phyloP scores from a whole-genome alignment of 2,113 vertebrate species.

The Leptobrachium ailaonicum region DNA sequence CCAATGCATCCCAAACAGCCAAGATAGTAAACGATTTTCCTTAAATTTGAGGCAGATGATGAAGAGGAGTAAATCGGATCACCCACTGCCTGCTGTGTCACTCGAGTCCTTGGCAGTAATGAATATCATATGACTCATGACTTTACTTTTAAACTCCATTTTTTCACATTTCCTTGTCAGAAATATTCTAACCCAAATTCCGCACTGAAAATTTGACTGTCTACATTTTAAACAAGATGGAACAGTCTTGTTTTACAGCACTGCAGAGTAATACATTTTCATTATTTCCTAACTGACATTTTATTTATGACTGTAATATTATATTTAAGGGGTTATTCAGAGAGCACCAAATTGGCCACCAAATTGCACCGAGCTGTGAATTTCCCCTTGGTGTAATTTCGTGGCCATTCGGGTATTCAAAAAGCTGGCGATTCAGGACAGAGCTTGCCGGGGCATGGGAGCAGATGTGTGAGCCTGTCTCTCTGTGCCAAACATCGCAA shows the following conservation, averaged over 20 bases:
- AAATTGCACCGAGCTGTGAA: no score
- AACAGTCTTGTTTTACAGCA: conserved; percentile 9
- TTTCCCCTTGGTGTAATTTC: no score
- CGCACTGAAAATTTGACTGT: conserved; percentile 33
- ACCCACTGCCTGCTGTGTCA: conserved; percentile 6
- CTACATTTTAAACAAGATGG: conserved; percentile 41
- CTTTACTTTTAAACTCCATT: conserved; percentile 11
- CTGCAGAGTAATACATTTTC: conserved; percentile 3
- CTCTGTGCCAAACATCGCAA: no score
- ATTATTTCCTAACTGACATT: conserved; percentile 13
- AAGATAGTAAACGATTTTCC: background rate
- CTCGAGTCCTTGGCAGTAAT: background rate
- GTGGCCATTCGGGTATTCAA: no score
- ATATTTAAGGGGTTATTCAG: background rate
- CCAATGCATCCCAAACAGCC: no score
- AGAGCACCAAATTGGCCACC: no score
- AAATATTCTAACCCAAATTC: conserved; percentile 6
- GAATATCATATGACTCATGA: conserved; percentile 29
- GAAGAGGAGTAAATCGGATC: background rate
- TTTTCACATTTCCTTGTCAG: conserved; percentile 27
- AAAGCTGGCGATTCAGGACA: no score
- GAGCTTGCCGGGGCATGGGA: no score
- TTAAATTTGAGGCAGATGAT: background rate
- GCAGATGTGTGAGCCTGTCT: no score
- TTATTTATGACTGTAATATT: conserved; percentile 13